phyloP scores from a whole-genome alignment of 2,797 vertebrate species.

The Telmatherina bonti region DNA sequence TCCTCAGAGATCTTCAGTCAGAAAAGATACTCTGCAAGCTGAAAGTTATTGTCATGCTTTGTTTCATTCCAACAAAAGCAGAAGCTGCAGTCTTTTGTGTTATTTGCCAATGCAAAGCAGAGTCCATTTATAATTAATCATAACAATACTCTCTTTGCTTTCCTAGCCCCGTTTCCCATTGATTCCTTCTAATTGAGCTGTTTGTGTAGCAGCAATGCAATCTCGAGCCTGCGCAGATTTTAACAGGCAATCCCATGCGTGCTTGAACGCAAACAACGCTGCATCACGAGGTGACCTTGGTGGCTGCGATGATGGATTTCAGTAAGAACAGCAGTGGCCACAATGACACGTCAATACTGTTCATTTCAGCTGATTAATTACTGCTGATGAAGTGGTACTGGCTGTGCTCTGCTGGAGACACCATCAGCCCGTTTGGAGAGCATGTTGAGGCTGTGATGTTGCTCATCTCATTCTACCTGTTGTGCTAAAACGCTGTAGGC shows the following conservation, averaged over 20 bases:
- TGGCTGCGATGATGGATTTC: constrained; percentile 31
- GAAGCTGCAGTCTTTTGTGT: constrained; percentile 10
- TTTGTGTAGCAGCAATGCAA: constrained; percentile 28
- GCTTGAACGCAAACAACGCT: constrained; percentile 7
- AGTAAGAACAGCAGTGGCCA: constrained; percentile 21
- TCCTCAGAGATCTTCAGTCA: not conserved
- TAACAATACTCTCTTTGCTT: not conserved
- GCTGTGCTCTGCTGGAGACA: constrained; percentile 26
- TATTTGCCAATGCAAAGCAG: constrained; percentile 9
- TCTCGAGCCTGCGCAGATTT: constrained; percentile 13
- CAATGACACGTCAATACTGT: constrained; percentile 31
- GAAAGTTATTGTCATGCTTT: constrained; percentile 10
- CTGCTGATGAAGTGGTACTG: constrained; percentile 22
- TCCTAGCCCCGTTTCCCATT: constrained; percentile 23
- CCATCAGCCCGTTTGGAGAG: constrained; percentile 25
- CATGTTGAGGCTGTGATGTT: constrained; percentile 19
- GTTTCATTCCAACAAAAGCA: constrained; percentile 7
- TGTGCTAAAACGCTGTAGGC: constrained; percentile 47
- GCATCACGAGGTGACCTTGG: constrained; percentile 50
- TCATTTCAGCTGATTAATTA: constrained; percentile 46
- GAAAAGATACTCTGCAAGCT: constrained; percentile 32
- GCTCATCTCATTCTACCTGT: constrained; percentile 54
- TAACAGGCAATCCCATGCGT: not conserved
- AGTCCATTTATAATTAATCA: constrained; percentile 45
- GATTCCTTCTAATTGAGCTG: constrained; percentile 37